Evolutionary conservation across 2,888 invertebrate genomes (phyloP).

Genomic region (Xylocampa areola): DNA sequence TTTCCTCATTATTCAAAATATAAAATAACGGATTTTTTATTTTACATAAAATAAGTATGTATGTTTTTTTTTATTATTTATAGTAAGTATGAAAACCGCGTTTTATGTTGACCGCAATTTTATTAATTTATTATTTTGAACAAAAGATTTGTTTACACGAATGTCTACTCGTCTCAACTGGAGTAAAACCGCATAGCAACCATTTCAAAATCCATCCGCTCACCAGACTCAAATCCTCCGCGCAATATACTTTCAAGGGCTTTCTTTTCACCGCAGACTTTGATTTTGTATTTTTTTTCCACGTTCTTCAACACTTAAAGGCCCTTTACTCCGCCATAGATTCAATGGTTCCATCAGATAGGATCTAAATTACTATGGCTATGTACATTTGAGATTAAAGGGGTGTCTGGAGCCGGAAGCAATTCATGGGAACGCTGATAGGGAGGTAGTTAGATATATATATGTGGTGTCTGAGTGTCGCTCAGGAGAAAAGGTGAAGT

Average conservation of each 20-base stretch:
- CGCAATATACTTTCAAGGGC: constrained; percentile 64
- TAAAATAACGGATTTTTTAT: no score
- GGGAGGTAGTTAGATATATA: constrained; percentile 40
- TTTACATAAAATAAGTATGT: no score
- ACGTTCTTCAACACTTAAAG: constrained; percentile 77
- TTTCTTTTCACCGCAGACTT: constrained; percentile 68
- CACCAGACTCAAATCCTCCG: constrained; percentile 50
- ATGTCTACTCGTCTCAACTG: neutral
- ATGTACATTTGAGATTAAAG: constrained; percentile 86
- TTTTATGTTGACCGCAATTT: no score
- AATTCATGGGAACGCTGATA: constrained; percentile 57
- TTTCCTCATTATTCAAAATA: no score
- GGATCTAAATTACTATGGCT: constrained; percentile 85
- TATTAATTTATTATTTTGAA: no score
- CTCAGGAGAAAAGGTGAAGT: neutral
- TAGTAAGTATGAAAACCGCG: no score
- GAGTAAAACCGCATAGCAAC: constrained; percentile 31
- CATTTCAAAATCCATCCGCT: constrained; percentile 36
- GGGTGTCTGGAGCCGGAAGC: constrained; percentile 84
- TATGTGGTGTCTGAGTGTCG: constrained; percentile 23
- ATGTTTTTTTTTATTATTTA: no score
- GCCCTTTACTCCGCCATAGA: constrained; percentile 74
- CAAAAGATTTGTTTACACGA: no score
- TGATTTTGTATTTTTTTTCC: constrained; percentile 73
- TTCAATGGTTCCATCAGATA: constrained; percentile 82